A percentile compares a stretch with the other conserved stretches of the same genome.
phyloP scores from a whole-genome alignment of 2,888 invertebrate species.

The Hirtodrosophila duncani region DNA sequence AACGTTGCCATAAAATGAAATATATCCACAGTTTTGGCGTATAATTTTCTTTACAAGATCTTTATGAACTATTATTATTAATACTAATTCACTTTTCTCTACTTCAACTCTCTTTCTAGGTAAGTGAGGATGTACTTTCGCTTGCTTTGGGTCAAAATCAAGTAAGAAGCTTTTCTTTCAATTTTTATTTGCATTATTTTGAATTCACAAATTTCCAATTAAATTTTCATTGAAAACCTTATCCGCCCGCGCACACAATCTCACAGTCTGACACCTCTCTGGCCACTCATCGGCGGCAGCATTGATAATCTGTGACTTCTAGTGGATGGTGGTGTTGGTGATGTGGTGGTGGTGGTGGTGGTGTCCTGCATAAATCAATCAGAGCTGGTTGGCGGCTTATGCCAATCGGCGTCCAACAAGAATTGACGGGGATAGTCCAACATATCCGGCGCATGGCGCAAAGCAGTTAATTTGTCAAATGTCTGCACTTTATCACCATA shows the following conservation, averaged over 20 bases:
- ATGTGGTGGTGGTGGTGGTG: background rate
- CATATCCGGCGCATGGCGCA: conserved; percentile 62
- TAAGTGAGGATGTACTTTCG: conserved; percentile 76
- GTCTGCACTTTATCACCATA: conserved; percentile 73
- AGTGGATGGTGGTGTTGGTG: background rate
- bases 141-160: conserved; percentile 75
- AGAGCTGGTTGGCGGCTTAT: conserved; percentile 16
- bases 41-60: background rate
- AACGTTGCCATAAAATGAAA: no score
- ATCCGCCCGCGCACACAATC: no score
- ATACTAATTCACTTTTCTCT: background rate
- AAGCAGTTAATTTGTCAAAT: conserved; percentile 74
- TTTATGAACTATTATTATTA: conserved; percentile 1
- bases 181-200: conserved; percentile 19
- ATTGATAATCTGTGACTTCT: no score
- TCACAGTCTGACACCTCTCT: no score
- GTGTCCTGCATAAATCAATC: conserved; percentile 67
- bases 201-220: conserved; percentile 2
- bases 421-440: conserved; percentile 48
- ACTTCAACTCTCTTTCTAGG: conserved; percentile 52
- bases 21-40: no score
- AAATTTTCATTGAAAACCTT: background rate
- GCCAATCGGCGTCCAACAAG: background rate
- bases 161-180: conserved; percentile 62
- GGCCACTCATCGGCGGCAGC: no score